Evolutionary conservation across 2,113 vertebrate species (phyloP).

Genomic region (Vidua chalybeata): DNA sequence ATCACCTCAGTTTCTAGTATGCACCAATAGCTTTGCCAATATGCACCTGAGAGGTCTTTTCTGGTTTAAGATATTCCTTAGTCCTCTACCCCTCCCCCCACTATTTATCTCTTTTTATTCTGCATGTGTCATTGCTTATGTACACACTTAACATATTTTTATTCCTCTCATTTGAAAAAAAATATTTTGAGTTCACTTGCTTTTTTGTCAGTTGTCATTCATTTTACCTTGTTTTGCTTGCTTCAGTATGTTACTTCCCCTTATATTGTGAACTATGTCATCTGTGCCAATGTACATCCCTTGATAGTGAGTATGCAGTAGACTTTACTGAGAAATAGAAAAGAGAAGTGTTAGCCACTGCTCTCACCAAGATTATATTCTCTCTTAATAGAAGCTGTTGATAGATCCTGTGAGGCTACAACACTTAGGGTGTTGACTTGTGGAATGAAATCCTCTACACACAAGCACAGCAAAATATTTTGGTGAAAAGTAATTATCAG

Average conservation of each 20-base stretch:
- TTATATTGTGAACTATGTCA: conserved; percentile 71
- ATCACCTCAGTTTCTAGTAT: neutral
- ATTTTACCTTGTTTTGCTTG: conserved; percentile 73
- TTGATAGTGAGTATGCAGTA: conserved; percentile 69
- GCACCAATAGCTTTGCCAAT: neutral
- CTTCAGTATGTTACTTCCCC: conserved; percentile 69
- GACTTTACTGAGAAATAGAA: conserved; percentile 78
- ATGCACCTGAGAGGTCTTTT: conserved; percentile 17
- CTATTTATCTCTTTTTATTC: conserved; percentile 62
- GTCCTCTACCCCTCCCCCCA: neutral
- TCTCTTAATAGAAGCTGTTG: conserved; percentile 81
- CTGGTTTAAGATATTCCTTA: neutral
- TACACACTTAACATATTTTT: conserved; percentile 71
- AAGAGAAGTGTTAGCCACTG: conserved; percentile 74
- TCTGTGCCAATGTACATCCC: conserved; percentile 70
- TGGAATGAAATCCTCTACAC: conserved; percentile 80
- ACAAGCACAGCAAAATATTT: conserved; percentile 89
- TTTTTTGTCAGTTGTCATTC: conserved; percentile 75
- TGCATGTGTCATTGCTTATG: conserved; percentile 56
- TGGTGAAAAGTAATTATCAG: conserved; percentile 86
- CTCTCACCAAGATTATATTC: conserved; percentile 77
- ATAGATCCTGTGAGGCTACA: conserved; percentile 79
- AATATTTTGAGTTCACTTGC: conserved; percentile 65
- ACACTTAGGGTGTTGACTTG: conserved; percentile 80
- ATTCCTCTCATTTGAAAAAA: conserved; percentile 65